These are phyloP conservation scores for Paramisgurnus dabryanus DNA, from an alignment of 2,113 vertebrate species.

Conservation along the genomic window DNA sequence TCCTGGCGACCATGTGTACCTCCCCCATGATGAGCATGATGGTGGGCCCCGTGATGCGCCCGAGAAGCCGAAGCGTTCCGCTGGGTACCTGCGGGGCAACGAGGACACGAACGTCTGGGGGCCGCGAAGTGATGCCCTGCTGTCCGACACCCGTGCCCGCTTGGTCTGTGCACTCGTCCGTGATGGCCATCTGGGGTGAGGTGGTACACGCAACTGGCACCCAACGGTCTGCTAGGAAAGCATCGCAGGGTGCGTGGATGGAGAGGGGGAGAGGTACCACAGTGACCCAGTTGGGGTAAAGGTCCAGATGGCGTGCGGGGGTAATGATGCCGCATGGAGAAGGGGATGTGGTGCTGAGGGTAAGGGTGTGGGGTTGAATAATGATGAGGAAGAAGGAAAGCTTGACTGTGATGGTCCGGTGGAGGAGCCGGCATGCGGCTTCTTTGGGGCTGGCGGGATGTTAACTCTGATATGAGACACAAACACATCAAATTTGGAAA, in stretches of 20 bases:
- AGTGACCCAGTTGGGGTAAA: constrained; percentile 76
- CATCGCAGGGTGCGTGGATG: constrained; percentile 78
- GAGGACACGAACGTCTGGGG: constrained; percentile 70
- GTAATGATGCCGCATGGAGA: constrained; percentile 76
- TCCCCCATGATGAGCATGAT: constrained; percentile 36
- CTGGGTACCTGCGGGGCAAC: constrained; percentile 65
- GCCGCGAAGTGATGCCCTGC: constrained; percentile 37
- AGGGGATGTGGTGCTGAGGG: constrained; percentile 72
- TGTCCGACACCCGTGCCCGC: constrained; percentile 63
- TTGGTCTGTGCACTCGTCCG: constrained; percentile 68
- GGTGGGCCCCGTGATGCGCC: constrained; percentile 65
- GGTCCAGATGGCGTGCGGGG: constrained; percentile 72
- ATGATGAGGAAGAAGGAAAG: constrained; percentile 84
- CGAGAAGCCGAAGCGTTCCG: constrained; percentile 66
- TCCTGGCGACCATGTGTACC: constrained; percentile 71
- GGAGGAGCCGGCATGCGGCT: constrained; percentile 63
- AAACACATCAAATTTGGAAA: no score
- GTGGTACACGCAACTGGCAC: constrained; percentile 70
- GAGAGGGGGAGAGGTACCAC: constrained; percentile 77
- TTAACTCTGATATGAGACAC: constrained; percentile 51
- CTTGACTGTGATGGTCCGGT: constrained; percentile 75
- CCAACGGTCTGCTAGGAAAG: constrained; percentile 72
- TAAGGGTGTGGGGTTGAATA: constrained; percentile 81
- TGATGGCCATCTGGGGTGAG: constrained; percentile 60
- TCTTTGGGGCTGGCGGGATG: constrained; percentile 66